Evolutionary conservation across 92 coral and sea anemone species (phyloP).

Genomic region (Palythoa grandis): DNA sequence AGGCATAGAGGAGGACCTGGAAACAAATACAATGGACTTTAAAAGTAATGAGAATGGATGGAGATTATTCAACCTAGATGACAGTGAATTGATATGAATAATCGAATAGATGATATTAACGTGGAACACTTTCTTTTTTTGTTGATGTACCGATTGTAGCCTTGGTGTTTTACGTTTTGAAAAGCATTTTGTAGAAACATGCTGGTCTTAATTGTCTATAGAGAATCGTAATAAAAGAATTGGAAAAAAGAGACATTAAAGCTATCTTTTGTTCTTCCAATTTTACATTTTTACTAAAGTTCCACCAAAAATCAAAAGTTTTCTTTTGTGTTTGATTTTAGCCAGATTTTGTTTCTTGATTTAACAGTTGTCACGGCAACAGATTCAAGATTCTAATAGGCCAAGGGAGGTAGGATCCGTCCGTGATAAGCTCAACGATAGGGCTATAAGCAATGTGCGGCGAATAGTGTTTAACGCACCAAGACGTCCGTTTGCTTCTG

Average conservation of each 20-base stretch:
- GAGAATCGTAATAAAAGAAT: background rate
- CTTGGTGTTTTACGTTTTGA: too few relatives aligned
- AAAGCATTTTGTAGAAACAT: too few relatives aligned
- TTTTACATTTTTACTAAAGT: background rate
- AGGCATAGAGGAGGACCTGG: too few relatives aligned
- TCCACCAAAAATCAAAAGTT: background rate
- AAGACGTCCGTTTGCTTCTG: conserved; percentile 27
- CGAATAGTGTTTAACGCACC: conserved; percentile 30
- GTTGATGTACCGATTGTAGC: too few relatives aligned
- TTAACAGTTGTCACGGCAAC: background rate
- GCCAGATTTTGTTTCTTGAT: background rate
- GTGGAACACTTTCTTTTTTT: too few relatives aligned
- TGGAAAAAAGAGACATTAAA: background rate
- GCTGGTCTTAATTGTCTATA: too few relatives aligned
- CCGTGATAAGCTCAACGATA: background rate
- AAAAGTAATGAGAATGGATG: too few relatives aligned
- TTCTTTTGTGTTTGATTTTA: background rate
- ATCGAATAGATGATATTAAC: too few relatives aligned
- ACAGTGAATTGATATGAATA: background rate
- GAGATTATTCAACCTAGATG: background rate
- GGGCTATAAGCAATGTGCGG: background rate
- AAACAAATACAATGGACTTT: too few relatives aligned
- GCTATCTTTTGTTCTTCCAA: background rate
- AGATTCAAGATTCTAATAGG: background rate
- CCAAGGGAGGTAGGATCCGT: background rate